phyloP scores from a whole-genome alignment of 2,797 vertebrate species.

The Onychomys torridus region DNA sequence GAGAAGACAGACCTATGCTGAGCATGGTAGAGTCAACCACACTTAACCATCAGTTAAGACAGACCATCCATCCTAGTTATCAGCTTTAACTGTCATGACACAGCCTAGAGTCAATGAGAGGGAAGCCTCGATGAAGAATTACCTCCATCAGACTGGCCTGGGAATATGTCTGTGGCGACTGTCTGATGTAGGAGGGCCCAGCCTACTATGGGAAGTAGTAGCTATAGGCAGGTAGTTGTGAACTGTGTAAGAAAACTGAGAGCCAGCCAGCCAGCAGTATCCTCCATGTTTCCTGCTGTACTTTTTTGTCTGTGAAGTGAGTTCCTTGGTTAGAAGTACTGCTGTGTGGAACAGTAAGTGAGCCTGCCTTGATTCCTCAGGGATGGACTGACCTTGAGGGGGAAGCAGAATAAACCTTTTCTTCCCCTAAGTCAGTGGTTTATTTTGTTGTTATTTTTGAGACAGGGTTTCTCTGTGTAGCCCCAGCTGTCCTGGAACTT shows the following conservation, averaged over 20 bases:
- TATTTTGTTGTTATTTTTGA: neutral
- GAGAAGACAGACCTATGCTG: neutral
- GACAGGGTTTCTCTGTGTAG: neutral
- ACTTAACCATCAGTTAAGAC: neutral
- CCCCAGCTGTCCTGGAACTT: neutral
- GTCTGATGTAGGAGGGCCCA: neutral
- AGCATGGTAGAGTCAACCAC: neutral
- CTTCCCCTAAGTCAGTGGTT: neutral
- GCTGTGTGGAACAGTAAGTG: neutral
- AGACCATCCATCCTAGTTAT: neutral
- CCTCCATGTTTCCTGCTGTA: neutral
- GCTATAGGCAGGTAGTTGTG: neutral
- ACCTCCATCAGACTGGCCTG: neutral
- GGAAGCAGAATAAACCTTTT: neutral
- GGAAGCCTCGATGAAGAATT: neutral
- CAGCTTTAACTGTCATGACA: neutral
- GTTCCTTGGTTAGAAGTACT: too few species aligned
- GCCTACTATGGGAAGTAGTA: neutral
- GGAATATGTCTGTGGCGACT: neutral
- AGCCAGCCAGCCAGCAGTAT: neutral
- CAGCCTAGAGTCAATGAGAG: neutral
- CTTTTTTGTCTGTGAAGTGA: neutral
- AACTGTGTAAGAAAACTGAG: neutral
- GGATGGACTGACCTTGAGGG: neutral
- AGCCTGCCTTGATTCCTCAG: neutral